Conservation (phyloP, 2,797 vertebrate species). For the Manis pentadactyla region DNA sequence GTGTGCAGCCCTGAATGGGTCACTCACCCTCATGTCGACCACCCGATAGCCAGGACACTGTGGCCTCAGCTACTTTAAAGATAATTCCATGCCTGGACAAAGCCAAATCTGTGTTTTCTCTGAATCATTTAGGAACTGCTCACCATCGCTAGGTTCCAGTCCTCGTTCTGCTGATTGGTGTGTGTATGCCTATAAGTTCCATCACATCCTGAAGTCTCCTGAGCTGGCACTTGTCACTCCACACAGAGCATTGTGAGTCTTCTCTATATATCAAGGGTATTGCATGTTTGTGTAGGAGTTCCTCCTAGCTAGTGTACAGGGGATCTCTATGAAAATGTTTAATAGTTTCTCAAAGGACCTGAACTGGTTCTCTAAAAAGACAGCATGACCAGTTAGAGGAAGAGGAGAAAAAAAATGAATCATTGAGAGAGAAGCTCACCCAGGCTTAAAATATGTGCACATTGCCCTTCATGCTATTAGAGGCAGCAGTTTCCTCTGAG, state of each 20-base stretch:
- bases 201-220: background rate
- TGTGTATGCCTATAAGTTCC: no score
- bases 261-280: accelerated
- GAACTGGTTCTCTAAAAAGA: background rate
- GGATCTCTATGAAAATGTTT: background rate
- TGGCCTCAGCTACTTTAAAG: accelerated
- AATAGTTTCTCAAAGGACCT: conserved; percentile 14
- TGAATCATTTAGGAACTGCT: accelerated
- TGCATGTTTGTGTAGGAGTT: no score
- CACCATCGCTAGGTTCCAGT: accelerated
- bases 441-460: background rate
- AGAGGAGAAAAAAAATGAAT: background rate
- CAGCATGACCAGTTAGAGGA: background rate
- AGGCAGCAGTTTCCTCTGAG: background rate
- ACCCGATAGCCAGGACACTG: background rate
- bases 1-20: accelerated
- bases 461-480: accelerated
- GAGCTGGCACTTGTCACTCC: background rate
- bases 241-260: background rate
- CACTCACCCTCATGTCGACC: background rate
- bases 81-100: background rate
- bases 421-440: background rate
- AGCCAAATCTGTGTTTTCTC: background rate
- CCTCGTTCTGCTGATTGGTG: accelerated
- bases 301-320: background rate